Conservation (phyloP, 2,113 vertebrate species). For the Aplodontia rufa region DNA sequence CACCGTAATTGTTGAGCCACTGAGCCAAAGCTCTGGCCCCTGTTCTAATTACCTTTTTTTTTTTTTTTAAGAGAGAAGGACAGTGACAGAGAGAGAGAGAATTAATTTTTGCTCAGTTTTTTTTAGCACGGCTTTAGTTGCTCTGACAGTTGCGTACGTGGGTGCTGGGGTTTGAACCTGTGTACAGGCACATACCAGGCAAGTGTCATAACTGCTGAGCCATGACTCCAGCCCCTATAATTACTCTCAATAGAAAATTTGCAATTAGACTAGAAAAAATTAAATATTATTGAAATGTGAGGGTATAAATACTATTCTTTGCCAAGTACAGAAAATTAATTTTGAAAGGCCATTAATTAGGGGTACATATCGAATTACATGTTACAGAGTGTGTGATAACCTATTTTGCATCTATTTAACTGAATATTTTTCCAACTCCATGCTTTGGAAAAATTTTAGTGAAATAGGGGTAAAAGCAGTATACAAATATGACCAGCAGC, state of each 20-base stretch:
- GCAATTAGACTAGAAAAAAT: neutral
- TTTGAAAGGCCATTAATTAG: neutral
- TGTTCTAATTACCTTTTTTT: no score
- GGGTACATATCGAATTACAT: neutral
- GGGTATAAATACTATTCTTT: neutral
- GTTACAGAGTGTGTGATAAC: neutral
- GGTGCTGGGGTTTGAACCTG: no score
- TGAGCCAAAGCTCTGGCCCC: no score
- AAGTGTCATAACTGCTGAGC: no score
- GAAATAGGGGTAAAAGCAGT: neutral
- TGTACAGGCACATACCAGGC: no score
- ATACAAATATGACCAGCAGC: neutral
- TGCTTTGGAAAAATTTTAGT: constrained; percentile 17
- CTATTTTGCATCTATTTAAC: neutral
- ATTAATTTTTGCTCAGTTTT: no score
- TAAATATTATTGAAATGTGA: neutral
- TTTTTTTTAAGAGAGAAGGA: no score
- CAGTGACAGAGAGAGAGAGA: no score
- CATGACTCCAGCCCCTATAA: no score
- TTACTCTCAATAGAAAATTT: neutral
- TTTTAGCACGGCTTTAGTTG: no score
- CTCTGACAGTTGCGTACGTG: no score
- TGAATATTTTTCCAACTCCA: neutral
- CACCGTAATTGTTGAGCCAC: no score
- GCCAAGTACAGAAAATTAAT: neutral